These are phyloP conservation scores for Ennomos erosarius DNA, from an alignment of 2,888 invertebrate genomes.

Conservation along the genomic window DNA sequence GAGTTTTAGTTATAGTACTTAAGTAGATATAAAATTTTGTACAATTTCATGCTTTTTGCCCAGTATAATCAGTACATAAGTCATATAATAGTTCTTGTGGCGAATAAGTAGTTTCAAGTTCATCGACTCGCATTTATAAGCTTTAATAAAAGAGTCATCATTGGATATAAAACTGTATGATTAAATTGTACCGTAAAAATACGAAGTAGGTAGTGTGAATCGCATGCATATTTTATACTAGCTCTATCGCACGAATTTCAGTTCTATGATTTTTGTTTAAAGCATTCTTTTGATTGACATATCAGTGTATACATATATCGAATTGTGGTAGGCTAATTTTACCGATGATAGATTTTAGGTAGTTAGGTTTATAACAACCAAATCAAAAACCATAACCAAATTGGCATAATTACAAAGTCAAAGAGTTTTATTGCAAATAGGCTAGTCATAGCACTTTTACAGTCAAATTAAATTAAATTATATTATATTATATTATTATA, in stretches of 20 bases:
- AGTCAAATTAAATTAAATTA: too few species aligned
- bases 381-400: too few species aligned
- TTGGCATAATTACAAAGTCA: too few species aligned
- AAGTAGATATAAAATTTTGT: too few species aligned
- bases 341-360: constrained; percentile 5
- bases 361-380: constrained; percentile 1
- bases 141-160: constrained; percentile 23
- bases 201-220: constrained; percentile 27
- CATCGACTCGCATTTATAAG: constrained; percentile 25
- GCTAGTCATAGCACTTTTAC: too few species aligned
- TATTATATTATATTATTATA: too few species aligned
- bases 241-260: constrained; percentile 1
- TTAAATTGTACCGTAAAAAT: constrained; percentile 34
- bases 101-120: constrained; percentile 26
- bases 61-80: too few species aligned
- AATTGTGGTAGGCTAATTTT: neutral
- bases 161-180: constrained; percentile 29
- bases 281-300: constrained; percentile 4
- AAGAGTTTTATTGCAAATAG: too few species aligned
- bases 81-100: constrained; percentile 7
- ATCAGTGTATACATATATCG: neutral
- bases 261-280: constrained; percentile 9
- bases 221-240: constrained; percentile 30
- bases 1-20: too few species aligned
- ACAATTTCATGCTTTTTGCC: too few species aligned